Base-by-base conservation (phyloP, 1,140 invertebrate species). In the Galendromus occidentalis region DNA sequence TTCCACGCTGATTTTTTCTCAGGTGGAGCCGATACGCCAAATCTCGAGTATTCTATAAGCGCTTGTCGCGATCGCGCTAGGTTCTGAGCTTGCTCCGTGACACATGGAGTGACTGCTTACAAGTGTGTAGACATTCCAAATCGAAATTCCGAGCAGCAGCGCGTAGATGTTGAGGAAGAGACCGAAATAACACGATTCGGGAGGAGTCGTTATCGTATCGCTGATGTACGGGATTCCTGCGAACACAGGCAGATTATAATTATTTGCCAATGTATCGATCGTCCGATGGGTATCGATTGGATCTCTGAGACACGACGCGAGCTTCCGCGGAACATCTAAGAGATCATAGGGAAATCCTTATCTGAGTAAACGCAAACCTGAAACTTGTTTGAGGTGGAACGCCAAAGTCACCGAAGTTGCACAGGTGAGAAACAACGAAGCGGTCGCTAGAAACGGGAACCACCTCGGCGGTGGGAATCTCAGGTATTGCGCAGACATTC, bases 181-280 rank as follows among this genome's bases (percentile, higher is more conserved):
- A 18, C 51, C 51, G 22, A 59, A 59, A 59, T 29, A 29, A 33
- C 33, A 29, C 33, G 51, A 17, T 59, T 59, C 51, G 14, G 51
- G 51, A 59, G 51, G 22, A 5, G 22, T 20, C 14, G 51, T 59
- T 12, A 25, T 33, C 2, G 22, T 59, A 22, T 59, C 51, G 20
- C 51, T 59, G 51, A 59, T 59, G 22, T 59, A 59, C 22, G 51
- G 51, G 25, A 59, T 29, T 25, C 51, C 51, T 59, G 51, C 22
- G 51, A 29, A 29, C 14, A 14, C 5, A 22, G 14, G 45, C 45
- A 28, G 14, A 47, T 47, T 39, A 39, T 39, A 39, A 9, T n/a
- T n/a, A n/a, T n/a, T n/a, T 6, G 33, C 33, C 33, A 9, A 39
- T 4, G 4, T 39, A 39, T 39, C 33, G 33, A 39, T 9, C 33